Evolutionary conservation across 2,113 vertebrate species (phyloP).

Genomic region (Epinephelus moara): DNA sequence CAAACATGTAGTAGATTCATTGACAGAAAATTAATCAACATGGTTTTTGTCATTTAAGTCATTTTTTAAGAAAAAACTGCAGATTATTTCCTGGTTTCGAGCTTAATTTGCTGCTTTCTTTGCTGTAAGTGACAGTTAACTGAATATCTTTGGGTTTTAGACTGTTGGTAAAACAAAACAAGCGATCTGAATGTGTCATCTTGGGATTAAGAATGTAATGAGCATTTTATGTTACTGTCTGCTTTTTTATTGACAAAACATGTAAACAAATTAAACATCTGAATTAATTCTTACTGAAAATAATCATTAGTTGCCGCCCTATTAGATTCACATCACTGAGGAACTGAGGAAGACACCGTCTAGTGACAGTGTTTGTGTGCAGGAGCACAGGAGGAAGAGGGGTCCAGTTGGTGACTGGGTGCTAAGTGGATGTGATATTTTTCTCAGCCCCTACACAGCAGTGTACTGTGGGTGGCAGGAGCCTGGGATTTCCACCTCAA

Average conservation of each 20-base stretch:
- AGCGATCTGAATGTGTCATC: background rate
- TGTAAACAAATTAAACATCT: background rate
- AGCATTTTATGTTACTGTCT: background rate
- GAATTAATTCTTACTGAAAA: background rate
- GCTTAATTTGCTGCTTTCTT: background rate
- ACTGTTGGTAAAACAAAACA: background rate
- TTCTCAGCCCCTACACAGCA: slow-evolving; percentile 59
- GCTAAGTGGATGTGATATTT: slow-evolving; percentile 72
- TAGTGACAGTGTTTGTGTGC: slow-evolving; percentile 29
- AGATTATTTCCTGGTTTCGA: background rate
- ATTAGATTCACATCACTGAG: background rate
- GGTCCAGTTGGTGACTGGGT: slow-evolving; percentile 54
- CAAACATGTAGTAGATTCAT: background rate
- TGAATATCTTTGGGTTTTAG: background rate
- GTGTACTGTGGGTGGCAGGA: slow-evolving; percentile 40
- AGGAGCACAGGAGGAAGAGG: slow-evolving; percentile 13
- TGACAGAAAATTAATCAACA: background rate
- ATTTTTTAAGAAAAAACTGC: background rate
- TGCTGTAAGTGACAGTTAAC: background rate
- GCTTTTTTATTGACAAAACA: background rate
- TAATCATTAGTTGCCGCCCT: background rate
- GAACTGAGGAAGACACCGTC: background rate
- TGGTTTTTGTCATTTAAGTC: background rate
- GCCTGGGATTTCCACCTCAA: slow-evolving; percentile 34
- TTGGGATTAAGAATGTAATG: background rate